A percentile compares a stretch with the other conserved stretches of the same genome.
These are phyloP conservation scores for Trachelus stipa DNA, from an alignment of 2,888 invertebrate species.

Conservation along the genomic window DNA sequence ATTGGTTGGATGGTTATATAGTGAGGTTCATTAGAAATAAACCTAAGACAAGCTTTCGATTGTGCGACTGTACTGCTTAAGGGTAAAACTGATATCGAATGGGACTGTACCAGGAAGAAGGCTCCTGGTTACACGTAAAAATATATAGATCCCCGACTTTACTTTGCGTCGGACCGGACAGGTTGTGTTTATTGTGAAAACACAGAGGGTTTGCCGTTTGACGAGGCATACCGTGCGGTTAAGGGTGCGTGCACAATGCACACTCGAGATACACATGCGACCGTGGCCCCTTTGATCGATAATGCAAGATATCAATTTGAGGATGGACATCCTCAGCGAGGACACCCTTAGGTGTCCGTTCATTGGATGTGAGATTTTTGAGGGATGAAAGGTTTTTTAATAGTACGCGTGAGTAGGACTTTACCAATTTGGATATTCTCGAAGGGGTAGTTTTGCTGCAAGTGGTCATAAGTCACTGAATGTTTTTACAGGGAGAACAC, in stretches of 20 bases:
- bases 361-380: background rate
- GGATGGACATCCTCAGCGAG: background rate
- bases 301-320: constrained; percentile 10
- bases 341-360: background rate
- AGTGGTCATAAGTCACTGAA: background rate
- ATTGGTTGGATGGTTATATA: background rate
- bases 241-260: constrained; percentile 37
- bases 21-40: background rate
- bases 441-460: background rate
- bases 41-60: background rate
- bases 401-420: background rate
- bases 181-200: constrained; percentile 64
- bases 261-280: background rate
- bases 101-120: background rate
- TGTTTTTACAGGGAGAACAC: background rate
- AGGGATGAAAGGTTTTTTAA: background rate
- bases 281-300: constrained; percentile 7
- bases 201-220: constrained; percentile 41
- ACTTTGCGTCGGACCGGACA: constrained; percentile 49
- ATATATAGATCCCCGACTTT: constrained; percentile 36
- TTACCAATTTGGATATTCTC: background rate
- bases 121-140: background rate
- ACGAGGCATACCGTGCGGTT: constrained; percentile 27
- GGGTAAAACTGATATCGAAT: background rate
- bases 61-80: background rate